phyloP scores from a whole-genome alignment of 2,888 invertebrate species.

The Xanthia icteritia region DNA sequence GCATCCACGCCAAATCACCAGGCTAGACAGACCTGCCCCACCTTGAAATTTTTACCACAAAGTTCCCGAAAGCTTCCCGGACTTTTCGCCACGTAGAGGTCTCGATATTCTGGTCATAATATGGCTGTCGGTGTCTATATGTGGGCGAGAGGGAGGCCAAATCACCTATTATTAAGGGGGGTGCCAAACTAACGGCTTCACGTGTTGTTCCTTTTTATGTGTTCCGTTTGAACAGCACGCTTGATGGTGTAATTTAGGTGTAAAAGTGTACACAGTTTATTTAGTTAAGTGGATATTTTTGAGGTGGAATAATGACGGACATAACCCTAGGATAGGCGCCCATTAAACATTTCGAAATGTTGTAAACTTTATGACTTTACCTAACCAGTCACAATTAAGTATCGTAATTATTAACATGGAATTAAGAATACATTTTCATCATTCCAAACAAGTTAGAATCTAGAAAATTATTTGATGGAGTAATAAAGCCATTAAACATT shows the following conservation, averaged over 20 bases:
- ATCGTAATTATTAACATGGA: slow-evolving; percentile 50
- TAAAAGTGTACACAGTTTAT: slow-evolving; percentile 75
- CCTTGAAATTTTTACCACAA: slow-evolving; percentile 39
- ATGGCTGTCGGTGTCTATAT: slow-evolving; percentile 72
- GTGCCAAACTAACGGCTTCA: slow-evolving; percentile 88
- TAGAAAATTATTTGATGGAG: slow-evolving; percentile 47
- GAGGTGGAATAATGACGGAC: slow-evolving; percentile 55
- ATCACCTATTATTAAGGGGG: slow-evolving; percentile 89
- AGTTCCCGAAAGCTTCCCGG: background rate
- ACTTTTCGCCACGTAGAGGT: slow-evolving; percentile 66
- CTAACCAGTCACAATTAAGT: slow-evolving; percentile 55
- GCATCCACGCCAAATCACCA: slow-evolving; percentile 78
- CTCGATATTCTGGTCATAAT: slow-evolving; percentile 73
- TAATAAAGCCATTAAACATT: slow-evolving; percentile 53
- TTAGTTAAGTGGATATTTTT: slow-evolving; percentile 61
- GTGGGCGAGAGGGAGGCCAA: slow-evolving; percentile 79
- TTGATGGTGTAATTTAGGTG: slow-evolving; percentile 86
- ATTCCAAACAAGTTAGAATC: slow-evolving; percentile 49
- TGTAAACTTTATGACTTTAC: slow-evolving; percentile 59
- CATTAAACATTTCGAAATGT: slow-evolving; percentile 53
- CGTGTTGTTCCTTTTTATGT: slow-evolving; percentile 88
- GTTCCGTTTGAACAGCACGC: slow-evolving; percentile 83
- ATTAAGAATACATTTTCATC: slow-evolving; percentile 52
- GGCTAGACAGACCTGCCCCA: slow-evolving; percentile 67
- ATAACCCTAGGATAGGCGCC: slow-evolving; percentile 30